Evolutionary conservation across 2,888 invertebrate species (phyloP), one percentile per base, ranked within the genome.

Genomic region (Lathronympha strigana): DNA sequence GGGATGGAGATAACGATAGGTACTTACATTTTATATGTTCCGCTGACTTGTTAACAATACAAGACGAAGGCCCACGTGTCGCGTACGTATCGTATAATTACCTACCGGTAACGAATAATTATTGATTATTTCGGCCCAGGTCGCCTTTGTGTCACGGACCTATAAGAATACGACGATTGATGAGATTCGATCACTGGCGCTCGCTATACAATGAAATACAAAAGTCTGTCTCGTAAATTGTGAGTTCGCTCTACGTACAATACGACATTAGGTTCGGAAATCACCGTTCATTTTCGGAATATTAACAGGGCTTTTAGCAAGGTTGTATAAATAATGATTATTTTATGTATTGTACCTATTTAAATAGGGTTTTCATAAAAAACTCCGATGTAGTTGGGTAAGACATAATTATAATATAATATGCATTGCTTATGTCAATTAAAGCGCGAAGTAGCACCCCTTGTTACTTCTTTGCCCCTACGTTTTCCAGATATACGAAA

Each of bases 61-160:
- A 21, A 36, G 38, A 23, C 38, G 54, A 38, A 54, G 36, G 23
- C 23, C 19, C 31, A 17, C 28, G 31, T 50, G 36, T 51, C 40
- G 63, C 38, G 55, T 19, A 63, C 38, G 49, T n/a, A n/a, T n/a
- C n/a, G n/a, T n/a, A n/a, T n/a, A 63, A 50, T 57, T 28, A 62
- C 19, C 36, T n/a, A 21, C 25, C 49, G 13, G 38, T 15, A 38
- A 38, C 36, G 9, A 23, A 54, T 54, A 31, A 47, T 49, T 63
- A 55, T 63, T 63, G 55, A 55, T 63, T 15, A 31, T 49, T 47
- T 54, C 62, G 45, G 49, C 25, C 28, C 17, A 6, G 8, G 23
- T 36, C 43, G 31, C 47, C 15, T 49, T 33, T 47, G 45, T 23
- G 36, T 19, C 53, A 36, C 23, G 5, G 5, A n/a, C n/a, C 61